A percentile compares a stretch with the other conserved stretches of the same genome.
phyloP scores from a whole-genome alignment of 1,140 invertebrate genomes.

The Anastrepha ludens region DNA sequence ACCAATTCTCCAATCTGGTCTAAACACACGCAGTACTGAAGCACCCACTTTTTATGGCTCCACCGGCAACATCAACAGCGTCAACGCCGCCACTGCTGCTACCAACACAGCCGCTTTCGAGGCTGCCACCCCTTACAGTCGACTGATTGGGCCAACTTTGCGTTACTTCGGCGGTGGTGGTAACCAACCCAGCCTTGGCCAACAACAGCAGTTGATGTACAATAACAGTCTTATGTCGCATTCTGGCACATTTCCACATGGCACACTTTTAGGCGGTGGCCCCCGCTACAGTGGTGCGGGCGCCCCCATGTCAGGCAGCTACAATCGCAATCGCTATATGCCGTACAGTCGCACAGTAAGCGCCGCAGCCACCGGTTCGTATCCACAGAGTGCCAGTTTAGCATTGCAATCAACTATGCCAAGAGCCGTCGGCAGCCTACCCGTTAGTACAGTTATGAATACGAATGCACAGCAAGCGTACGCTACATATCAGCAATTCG shows the following conservation, averaged over 20 bases:
- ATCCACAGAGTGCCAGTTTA: background rate
- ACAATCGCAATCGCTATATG: constrained; percentile 66
- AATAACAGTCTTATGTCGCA: background rate
- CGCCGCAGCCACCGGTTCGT: constrained; percentile 53
- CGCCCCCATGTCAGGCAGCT: constrained; percentile 57
- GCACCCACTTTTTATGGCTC: background rate
- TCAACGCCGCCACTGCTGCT: background rate
- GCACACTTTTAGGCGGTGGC: background rate
- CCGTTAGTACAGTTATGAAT: background rate
- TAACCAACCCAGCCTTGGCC: background rate
- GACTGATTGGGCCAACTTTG: background rate
- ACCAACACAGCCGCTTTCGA: background rate
- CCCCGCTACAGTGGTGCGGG: constrained; percentile 57
- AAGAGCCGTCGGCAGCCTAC: background rate
- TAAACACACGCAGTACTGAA: background rate
- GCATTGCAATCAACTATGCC: constrained; percentile 50
- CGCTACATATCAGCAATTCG: constrained; percentile 53
- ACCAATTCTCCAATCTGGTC: constrained; percentile 20
- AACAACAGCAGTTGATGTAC: constrained; percentile 25
- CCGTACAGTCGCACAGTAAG: constrained; percentile 65
- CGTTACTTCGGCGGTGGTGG: constrained; percentile 18
- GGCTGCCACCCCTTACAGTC: background rate
- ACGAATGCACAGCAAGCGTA: background rate
- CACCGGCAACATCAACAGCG: constrained; percentile 10
- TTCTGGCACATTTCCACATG: background rate